Percentiles rank a stretch among this genome's conserved stretches.
Evolutionary conservation across 1,140 invertebrate genomes (phyloP).

Genomic region (Teleopsis dalmanni): DNA sequence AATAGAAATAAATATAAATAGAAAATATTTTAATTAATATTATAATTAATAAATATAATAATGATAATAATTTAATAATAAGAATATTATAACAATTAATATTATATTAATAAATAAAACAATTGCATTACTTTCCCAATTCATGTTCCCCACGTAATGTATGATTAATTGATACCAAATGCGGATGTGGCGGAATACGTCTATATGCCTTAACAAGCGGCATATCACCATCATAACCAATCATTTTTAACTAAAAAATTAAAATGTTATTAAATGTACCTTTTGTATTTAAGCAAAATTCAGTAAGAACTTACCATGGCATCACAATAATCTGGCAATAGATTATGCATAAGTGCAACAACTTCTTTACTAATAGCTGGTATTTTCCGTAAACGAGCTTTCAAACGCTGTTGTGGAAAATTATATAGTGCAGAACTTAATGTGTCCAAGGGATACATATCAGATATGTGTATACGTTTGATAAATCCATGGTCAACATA

Average conservation of each 20-base stretch:
- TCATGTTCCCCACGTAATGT: conserved; percentile 35
- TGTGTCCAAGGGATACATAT: conserved; percentile 38
- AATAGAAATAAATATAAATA: too few relatives aligned
- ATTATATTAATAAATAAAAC: background rate
- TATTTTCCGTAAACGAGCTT: conserved; percentile 32
- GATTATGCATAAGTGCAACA: conserved; percentile 24
- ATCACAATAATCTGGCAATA: conserved; percentile 25
- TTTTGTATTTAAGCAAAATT: background rate
- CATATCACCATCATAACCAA: conserved; percentile 16
- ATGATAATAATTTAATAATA: too few relatives aligned
- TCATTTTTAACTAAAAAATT: conserved; percentile 25
- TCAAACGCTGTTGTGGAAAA: conserved; percentile 31
- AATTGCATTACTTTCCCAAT: conserved; percentile 22
- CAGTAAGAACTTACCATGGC: conserved; percentile 23
- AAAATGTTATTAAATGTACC: background rate
- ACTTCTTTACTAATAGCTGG: conserved; percentile 26
- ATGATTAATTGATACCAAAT: conserved; percentile 31
- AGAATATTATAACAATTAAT: too few relatives aligned
- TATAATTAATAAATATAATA: too few relatives aligned
- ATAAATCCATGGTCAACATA: conserved; percentile 36
- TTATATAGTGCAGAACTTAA: conserved; percentile 32
- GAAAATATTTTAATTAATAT: too few relatives aligned
- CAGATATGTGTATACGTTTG: conserved; percentile 32
- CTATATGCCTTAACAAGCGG: conserved; percentile 30
- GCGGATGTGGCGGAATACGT: conserved; percentile 20